phyloP scores from a whole-genome alignment of 1,140 invertebrate genomes.

The Leptestheria dahalacensis region DNA sequence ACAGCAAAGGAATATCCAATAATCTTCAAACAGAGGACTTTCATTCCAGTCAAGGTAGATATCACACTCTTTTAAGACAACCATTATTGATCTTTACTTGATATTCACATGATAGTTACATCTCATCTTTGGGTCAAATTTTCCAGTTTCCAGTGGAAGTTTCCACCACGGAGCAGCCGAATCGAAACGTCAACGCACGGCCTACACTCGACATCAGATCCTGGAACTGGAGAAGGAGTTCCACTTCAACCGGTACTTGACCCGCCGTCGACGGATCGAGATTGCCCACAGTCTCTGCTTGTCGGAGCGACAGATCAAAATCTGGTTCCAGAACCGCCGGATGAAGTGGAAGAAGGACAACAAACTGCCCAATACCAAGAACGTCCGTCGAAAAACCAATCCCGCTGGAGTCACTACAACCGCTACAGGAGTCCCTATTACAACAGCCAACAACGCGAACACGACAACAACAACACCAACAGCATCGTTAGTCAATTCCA shows the following conservation, averaged over 20 bases:
- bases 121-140: too few relatives aligned
- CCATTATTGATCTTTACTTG: too few relatives aligned
- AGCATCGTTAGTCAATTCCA: constrained; percentile 32
- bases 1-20: background rate
- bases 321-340: constrained; percentile 88
- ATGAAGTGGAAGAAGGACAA: constrained; percentile 99
- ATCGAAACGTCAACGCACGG: constrained; percentile 84
- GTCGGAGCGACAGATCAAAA: constrained; percentile 93
- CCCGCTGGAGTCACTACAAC: constrained; percentile 40
- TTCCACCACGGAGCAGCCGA: constrained; percentile 32
- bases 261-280: constrained; percentile 85
- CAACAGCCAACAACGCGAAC: constrained; percentile 23
- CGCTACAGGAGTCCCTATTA: constrained; percentile 27
- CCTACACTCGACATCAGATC: constrained; percentile 91
- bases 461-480: constrained; percentile 22
- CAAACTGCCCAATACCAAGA: constrained; percentile 91
- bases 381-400: constrained; percentile 75
- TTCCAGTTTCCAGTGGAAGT: background rate
- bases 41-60: background rate
- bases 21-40: background rate
- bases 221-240: constrained; percentile 93
- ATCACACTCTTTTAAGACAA: too few relatives aligned
- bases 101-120: too few relatives aligned
- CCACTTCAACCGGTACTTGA: constrained; percentile 92
- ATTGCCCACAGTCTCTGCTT: constrained; percentile 90